Conservation (phyloP, 2,797 vertebrate genomes). For the Oreortyx pictus region DNA sequence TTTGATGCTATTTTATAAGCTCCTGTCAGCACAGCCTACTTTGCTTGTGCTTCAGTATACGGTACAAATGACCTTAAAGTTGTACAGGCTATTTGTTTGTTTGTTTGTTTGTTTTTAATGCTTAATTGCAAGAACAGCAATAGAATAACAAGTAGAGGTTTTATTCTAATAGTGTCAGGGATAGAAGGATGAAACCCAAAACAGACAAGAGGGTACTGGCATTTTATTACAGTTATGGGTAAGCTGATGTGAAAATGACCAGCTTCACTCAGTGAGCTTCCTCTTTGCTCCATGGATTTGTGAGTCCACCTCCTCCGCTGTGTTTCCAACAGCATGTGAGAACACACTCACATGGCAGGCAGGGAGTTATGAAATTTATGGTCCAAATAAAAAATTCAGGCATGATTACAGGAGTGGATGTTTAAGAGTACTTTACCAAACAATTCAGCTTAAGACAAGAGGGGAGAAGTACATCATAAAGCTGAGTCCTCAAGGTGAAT, state of each 20-base stretch:
- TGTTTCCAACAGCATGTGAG: accelerated
- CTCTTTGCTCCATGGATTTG: background rate
- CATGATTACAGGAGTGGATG: background rate
- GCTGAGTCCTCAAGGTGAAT: background rate
- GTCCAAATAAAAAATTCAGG: background rate
- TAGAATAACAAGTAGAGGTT: background rate
- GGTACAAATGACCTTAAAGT: background rate
- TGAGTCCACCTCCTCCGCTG: background rate
- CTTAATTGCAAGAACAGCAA: constrained; percentile 17
- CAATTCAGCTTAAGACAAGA: background rate
- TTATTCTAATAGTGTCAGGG: background rate
- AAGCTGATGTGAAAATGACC: background rate
- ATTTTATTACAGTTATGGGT: background rate
- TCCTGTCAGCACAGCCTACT: constrained; percentile 49
- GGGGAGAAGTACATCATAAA: background rate
- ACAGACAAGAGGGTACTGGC: background rate
- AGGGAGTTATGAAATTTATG: background rate
- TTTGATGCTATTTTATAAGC: constrained; percentile 40
- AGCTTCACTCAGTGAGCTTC: background rate
- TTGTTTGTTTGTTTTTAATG: background rate
- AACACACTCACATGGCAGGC: background rate
- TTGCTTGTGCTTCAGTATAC: background rate
- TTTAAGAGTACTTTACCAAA: background rate
- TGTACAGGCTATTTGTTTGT: background rate
- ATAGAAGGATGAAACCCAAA: background rate